Base-by-base conservation (phyloP, 2,888 invertebrate species). In the Cantharis nigra region DNA sequence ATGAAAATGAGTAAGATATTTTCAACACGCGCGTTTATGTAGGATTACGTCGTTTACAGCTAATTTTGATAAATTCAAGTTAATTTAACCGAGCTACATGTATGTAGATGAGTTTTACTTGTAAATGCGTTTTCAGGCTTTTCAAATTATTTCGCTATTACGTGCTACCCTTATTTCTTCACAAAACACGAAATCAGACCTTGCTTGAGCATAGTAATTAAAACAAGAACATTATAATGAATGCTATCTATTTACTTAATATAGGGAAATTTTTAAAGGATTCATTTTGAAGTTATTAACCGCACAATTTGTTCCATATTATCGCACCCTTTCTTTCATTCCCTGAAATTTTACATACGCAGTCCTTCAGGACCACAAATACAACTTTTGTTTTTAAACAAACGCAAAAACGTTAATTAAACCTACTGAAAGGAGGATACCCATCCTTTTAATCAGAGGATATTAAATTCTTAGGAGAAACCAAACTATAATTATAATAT, bases 31-130 rank as follows among this genome's bases (percentile, higher is more conserved):
- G 14, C 69, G 72, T 64, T 70, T 72, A 63, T 69, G 30, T 18
- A 14, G 67, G 76, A 76, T 76, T 76, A 76, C 72, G 63, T 63
- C 62, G 76, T 76, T 72, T 30, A 13, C 69, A 65, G 63, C 30
- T 76, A 76, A 76, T 76, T 75, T 76, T 72, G 76, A 76, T 76
- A 76, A 76, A 76, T 76, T 71, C 30, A 49, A 49, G 49, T 49
- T 49, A 49, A 49, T 49, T 49, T 49, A 49, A 49, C 49, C 49
- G 49, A 7, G 49, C 49, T 49, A 49, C 49, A 49, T 49, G 49
- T 49, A 49, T 49, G 49, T n/a, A 49, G 49, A 49, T 49, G 49
- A 49, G 49, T 5, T 49, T 49, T n/a, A 49, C 49, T 49, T 7
- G n/a, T 49, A 49, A 49, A n/a, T 49, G 49, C 49, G 49, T 49